phyloP scores from a whole-genome alignment of 1,140 invertebrate genomes.

The Caenorhabditis elegans region DNA sequence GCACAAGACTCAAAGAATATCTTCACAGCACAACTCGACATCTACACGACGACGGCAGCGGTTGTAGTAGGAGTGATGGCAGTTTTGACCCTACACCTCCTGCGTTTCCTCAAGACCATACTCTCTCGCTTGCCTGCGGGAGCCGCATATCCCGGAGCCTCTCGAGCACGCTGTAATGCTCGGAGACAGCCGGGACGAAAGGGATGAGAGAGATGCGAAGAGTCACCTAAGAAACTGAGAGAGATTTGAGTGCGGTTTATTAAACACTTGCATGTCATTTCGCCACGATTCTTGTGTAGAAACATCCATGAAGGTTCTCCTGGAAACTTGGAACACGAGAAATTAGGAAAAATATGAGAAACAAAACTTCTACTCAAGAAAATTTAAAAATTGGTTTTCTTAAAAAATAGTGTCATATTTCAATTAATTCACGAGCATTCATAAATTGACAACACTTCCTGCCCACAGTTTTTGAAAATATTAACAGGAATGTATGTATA shows the following conservation, averaged over 20 bases:
- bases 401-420: too few relatives aligned
- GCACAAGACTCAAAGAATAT: neutral
- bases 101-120: neutral
- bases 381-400: too few relatives aligned
- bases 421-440: too few relatives aligned
- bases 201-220: neutral
- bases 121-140: neutral
- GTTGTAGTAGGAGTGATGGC: neutral
- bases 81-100: constrained; percentile 1
- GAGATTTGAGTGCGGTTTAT: neutral
- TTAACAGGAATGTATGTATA: too few relatives aligned
- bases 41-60: neutral
- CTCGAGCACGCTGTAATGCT: constrained; percentile 20
- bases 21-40: neutral
- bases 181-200: neutral
- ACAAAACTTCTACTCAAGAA: too few relatives aligned
- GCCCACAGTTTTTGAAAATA: too few relatives aligned
- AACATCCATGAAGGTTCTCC: too few relatives aligned
- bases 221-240: too few relatives aligned
- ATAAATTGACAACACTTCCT: too few relatives aligned
- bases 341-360: too few relatives aligned
- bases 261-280: constrained; percentile 5
- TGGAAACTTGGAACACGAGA: too few relatives aligned
- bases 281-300: too few relatives aligned
- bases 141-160: constrained; percentile 5